Conservation (phyloP, 2,113 vertebrate genomes). For the Anser cygnoides region DNA sequence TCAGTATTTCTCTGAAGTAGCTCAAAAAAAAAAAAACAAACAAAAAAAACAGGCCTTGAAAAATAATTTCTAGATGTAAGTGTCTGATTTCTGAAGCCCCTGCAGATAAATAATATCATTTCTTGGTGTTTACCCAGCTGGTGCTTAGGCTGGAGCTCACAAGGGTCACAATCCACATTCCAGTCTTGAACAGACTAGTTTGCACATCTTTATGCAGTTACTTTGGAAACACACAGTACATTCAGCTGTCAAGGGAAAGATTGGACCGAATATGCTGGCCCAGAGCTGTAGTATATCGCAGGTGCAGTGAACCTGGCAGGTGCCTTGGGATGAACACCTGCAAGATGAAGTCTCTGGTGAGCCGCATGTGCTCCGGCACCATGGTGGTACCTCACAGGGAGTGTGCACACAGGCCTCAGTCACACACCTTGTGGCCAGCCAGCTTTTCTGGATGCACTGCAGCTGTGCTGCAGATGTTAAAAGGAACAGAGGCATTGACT, state of each 20-base stretch:
- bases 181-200: neutral
- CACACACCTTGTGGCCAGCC: too few species aligned
- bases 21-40: neutral
- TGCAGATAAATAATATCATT: neutral
- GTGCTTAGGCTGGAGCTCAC: neutral
- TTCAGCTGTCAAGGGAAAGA: neutral
- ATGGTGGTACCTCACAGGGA: fast-evolving
- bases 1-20: neutral
- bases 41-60: neutral
- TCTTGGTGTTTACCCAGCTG: neutral
- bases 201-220: neutral
- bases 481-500: fast-evolving
- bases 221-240: neutral
- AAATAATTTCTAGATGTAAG: neutral
- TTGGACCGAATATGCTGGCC: neutral
- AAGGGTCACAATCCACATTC: neutral
- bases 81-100: neutral
- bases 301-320: neutral
- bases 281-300: fast-evolving
- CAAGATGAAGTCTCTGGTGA: neutral
- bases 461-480: neutral
- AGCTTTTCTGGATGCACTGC: neutral
- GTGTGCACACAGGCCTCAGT: fast-evolving
- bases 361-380: fast-evolving
- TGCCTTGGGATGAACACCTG: neutral